Evolutionary conservation across 2,113 vertebrate species (phyloP), one percentile per base, ranked within the genome.

Genomic region (Sinocyclocheilus anophthalmus): DNA sequence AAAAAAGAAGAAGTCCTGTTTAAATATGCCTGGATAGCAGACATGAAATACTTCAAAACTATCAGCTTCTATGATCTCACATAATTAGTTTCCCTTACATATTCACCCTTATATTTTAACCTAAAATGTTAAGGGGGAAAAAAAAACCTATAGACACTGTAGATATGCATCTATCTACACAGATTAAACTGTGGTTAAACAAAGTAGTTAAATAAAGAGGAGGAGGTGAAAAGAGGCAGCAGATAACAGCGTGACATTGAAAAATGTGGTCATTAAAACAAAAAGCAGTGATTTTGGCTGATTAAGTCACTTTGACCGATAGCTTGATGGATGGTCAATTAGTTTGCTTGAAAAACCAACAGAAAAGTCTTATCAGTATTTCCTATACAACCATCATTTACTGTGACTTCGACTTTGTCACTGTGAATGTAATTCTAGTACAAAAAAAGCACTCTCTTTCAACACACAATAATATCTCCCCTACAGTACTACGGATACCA

Each of bases 221-320:
- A 73, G 1, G 33, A 22, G 37, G 70, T 45, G 20, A 73, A 39
- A 13, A 45, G 70, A 13, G 37, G 37, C 18, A 73, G 37, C 70
- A 73, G 76, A 78, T 37, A 57, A 63, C 53, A 72, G 26, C 26
- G 11, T 37, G 55, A 77, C 69, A 76, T 3, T 79, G 67, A 86
- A 6, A 81, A 10, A 81, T 45, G 24, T 37, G 39, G 16, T 37
- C 45, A 85, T 72, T 72, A 63, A 48, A 45, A 57, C 13, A 45
- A 80, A 45, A 69, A 67, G 70, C 10, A 26, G n/a, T 42, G 12
- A 48, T 53, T 83, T 84, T 22, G 59, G 10, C 37, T 7, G 30
- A 42, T 39, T 65, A 8, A 61, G 33, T 9, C 4, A 11, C 6
- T 45, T 73, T 73, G 59, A 79, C 22, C 18, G 45, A 14, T 69